These are phyloP conservation scores for Oryctolagus cuniculus DNA, from an alignment of 2,113 vertebrate species.

Conservation along the genomic window DNA sequence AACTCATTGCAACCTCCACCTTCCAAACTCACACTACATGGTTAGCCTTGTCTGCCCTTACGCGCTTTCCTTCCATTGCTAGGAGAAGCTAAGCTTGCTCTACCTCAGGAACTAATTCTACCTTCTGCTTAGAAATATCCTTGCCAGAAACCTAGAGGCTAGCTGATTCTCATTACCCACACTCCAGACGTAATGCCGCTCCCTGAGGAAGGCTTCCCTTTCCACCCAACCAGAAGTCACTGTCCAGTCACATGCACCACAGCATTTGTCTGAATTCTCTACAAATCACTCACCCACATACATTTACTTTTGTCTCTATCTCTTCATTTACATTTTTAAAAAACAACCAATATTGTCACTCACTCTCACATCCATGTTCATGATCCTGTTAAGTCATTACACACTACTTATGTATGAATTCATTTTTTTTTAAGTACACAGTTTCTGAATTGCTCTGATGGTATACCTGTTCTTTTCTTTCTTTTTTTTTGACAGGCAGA, in stretches of 20 bases:
- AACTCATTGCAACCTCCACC: neutral
- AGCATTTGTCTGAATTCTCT: neutral
- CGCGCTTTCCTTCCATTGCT: neutral
- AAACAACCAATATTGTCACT: neutral
- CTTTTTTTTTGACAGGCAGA: too few species aligned
- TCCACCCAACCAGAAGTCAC: neutral
- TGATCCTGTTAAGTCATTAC: neutral
- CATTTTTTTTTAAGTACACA: neutral
- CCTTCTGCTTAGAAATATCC: neutral
- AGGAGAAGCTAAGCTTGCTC: neutral
- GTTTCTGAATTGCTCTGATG: neutral
- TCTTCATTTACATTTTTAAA: neutral
- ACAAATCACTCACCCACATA: neutral
- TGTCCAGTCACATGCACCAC: neutral
- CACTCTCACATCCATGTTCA: neutral
- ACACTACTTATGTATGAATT: neutral
- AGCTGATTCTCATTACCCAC: neutral
- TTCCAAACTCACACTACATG: neutral
- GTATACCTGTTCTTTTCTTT: neutral
- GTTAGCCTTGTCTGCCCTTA: neutral
- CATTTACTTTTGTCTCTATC: neutral
- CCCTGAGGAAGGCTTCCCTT: neutral
- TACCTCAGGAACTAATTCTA: neutral
- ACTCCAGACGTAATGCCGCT: neutral
- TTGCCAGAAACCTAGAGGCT: neutral